Percentiles rank a stretch among this genome's conserved stretches.
phyloP scores from a whole-genome alignment of 2,797 vertebrate species.

The Petrocephalus sullivani region DNA sequence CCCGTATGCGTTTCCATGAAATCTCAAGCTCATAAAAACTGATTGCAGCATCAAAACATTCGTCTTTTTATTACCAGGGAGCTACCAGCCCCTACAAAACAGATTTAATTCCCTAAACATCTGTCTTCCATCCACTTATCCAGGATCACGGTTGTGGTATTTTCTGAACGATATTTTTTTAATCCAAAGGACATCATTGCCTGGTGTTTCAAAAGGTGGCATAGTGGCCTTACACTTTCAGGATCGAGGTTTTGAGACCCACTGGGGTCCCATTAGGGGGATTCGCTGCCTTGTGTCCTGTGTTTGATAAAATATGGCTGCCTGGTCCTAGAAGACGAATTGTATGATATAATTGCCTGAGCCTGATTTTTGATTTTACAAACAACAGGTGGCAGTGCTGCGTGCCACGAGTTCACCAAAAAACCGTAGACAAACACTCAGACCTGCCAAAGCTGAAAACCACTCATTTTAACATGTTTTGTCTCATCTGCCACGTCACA shows the following conservation, averaged over 20 bases:
- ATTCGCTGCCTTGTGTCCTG: not conserved
- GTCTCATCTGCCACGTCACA: constrained; percentile 5
- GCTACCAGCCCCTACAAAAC: not conserved
- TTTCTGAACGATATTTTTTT: not conserved
- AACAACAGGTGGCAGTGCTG: constrained; percentile 17
- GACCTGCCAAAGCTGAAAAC: not conserved
- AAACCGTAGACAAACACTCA: not conserved
- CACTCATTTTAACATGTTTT: not conserved
- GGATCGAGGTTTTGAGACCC: not conserved
- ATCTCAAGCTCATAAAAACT: not conserved
- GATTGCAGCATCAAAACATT: not conserved
- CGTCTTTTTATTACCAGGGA: not conserved
- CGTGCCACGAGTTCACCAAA: not conserved
- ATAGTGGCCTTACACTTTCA: not conserved
- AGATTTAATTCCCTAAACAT: not conserved
- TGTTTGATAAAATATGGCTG: not conserved
- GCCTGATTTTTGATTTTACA: not conserved
- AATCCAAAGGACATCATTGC: not conserved
- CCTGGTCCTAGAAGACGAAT: not conserved
- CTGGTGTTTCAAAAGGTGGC: not conserved
- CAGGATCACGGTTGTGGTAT: not conserved
- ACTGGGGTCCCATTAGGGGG: not conserved
- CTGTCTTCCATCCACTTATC: not conserved
- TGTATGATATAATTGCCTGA: not conserved
- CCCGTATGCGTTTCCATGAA: not conserved